These are phyloP conservation scores for Sapayoa aenigma DNA, from an alignment of 2,113 vertebrate species.

Conservation along the genomic window DNA sequence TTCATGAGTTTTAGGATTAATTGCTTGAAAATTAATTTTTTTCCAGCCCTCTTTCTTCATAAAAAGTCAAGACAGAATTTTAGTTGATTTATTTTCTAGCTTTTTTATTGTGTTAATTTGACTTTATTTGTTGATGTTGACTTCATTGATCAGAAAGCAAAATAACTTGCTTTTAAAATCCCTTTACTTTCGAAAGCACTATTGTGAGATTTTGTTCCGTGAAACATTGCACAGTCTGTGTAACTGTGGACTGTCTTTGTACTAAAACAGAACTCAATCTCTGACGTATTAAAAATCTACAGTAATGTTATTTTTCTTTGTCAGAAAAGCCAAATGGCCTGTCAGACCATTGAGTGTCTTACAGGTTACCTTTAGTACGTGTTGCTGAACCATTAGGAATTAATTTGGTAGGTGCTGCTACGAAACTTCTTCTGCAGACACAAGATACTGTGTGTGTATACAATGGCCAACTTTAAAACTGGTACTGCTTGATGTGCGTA, in stretches of 20 bases:
- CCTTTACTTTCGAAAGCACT: fast-evolving
- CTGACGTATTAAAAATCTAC: not conserved
- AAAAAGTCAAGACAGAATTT: not conserved
- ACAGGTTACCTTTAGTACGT: not conserved
- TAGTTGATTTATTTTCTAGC: not conserved
- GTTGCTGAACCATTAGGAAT: not conserved
- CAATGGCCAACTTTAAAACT: not conserved
- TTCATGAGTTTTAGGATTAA: not conserved
- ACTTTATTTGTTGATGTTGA: not conserved
- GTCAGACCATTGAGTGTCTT: not conserved
- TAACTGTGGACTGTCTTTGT: not conserved
- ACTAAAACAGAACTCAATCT: not conserved
- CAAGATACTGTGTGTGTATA: not conserved
- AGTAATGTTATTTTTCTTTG: not conserved
- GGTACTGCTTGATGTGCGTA: not conserved
- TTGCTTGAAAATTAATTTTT: not conserved
- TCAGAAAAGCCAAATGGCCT: not conserved
- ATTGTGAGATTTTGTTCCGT: not conserved
- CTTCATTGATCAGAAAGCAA: not conserved
- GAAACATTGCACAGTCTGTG: not conserved
- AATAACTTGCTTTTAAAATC: not conserved
- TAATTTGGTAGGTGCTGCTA: not conserved
- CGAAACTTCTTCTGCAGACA: not conserved
- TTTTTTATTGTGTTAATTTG: not conserved
- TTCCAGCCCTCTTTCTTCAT: not conserved